phyloP scores from a whole-genome alignment of 2,888 invertebrate genomes.

The Aproaerema taeniolella region DNA sequence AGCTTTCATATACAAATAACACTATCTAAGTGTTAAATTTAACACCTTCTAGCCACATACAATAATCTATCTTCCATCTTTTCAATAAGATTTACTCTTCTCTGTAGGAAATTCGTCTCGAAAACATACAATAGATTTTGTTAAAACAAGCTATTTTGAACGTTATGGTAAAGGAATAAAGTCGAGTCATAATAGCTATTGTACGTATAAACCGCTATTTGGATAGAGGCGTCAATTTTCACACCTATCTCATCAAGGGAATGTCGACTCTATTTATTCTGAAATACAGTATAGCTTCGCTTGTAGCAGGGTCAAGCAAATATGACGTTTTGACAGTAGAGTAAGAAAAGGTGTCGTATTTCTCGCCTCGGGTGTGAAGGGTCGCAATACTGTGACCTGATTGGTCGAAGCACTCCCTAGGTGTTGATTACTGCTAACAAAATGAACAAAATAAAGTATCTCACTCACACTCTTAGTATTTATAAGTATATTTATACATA shows the following conservation, averaged over 20 bases:
- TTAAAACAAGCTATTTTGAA: conserved; percentile 25
- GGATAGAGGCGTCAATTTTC: conserved; percentile 70
- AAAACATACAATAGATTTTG: conserved; percentile 26
- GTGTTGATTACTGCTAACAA: conserved; percentile 44
- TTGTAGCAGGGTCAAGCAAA: conserved; percentile 9
- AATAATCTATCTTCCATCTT: conserved; percentile 19
- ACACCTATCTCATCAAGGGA: conserved; percentile 45
- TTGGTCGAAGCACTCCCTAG: conserved; percentile 45
- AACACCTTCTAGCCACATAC: conserved; percentile 20
- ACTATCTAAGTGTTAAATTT: conserved; percentile 59
- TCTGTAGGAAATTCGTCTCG: conserved; percentile 13
- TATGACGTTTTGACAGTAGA: conserved; percentile 33
- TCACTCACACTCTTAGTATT: conserved; percentile 5
- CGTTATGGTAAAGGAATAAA: conserved; percentile 25
- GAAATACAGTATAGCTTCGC: conserved; percentile 16
- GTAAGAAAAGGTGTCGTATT: conserved; percentile 60
- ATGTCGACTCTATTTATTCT: conserved; percentile 19
- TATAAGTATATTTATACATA: background rate
- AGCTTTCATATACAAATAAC: conserved; percentile 42
- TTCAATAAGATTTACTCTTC: conserved; percentile 16
- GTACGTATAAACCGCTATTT: conserved; percentile 26
- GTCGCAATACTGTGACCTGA: conserved; percentile 45
- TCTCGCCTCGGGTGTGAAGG: conserved; percentile 74
- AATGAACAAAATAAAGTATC: conserved; percentile 1
- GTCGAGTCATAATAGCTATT: conserved; percentile 23